These are phyloP conservation scores for Phylloscopus trochilus DNA, from an alignment of 2,113 vertebrate species.

Conservation along the genomic window DNA sequence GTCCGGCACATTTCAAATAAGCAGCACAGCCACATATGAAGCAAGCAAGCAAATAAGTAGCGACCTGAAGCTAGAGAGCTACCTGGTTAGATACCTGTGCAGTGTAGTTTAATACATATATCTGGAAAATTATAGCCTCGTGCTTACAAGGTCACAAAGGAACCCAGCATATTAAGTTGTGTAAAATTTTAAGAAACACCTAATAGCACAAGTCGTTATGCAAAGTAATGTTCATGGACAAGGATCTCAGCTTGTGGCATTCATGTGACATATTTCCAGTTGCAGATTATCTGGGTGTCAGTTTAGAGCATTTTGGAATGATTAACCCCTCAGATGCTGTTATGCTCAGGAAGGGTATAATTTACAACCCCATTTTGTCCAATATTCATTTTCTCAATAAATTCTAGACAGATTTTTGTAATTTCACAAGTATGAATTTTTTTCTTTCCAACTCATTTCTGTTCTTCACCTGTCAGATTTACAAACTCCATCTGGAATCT, in stretches of 20 bases:
- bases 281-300: not conserved
- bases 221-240: not conserved
- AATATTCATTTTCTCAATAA: not conserved
- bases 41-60: not conserved
- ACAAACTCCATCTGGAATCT: constrained; percentile 48
- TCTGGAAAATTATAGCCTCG: not conserved
- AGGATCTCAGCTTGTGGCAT: not conserved
- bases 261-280: not conserved
- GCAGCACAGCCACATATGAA: not conserved
- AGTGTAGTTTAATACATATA: not conserved
- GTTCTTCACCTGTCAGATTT: constrained; percentile 38
- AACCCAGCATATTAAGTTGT: not conserved
- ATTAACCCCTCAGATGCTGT: not conserved
- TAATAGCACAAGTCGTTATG: not conserved
- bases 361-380: not conserved
- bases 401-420: not conserved
- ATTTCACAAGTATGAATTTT: constrained; percentile 1
- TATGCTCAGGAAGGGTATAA: not conserved
- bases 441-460: constrained; percentile 38
- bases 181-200: not conserved
- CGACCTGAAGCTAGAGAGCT: not conserved
- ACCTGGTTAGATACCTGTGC: not conserved
- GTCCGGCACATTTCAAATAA: not conserved
- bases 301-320: not conserved
- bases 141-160: not conserved